Evolutionary conservation across 2,888 invertebrate genomes (phyloP).

Genomic region (Nephrocerus scutellatus): DNA sequence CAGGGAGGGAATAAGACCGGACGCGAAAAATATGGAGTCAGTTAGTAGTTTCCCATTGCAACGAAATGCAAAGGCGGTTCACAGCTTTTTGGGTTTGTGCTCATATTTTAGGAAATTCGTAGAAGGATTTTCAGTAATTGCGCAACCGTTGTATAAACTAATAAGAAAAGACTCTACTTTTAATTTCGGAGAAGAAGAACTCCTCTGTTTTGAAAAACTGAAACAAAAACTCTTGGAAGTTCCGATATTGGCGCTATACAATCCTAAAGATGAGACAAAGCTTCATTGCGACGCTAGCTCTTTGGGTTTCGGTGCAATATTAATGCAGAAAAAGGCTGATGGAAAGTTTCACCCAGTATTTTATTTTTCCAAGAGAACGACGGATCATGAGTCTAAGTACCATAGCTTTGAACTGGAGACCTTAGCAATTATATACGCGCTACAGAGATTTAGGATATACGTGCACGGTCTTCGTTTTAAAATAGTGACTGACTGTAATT

Average conservation of each 20-base stretch:
- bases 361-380: neutral
- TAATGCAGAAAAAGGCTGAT: constrained; percentile 17
- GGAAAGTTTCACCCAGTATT: constrained; percentile 5
- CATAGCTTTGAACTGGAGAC: neutral
- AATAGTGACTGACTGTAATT: neutral
- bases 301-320: constrained; percentile 25
- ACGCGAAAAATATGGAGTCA: too few species aligned
- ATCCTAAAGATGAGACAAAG: constrained; percentile 10
- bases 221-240: neutral
- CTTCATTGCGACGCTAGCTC: constrained; percentile 29
- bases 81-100: neutral
- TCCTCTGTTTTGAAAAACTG: neutral
- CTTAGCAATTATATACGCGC: neutral
- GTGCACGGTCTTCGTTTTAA: neutral
- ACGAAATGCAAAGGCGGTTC: too few species aligned
- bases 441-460: neutral
- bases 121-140: neutral
- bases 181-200: neutral
- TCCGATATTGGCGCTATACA: constrained; percentile 28
- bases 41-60: too few species aligned
- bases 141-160: constrained; percentile 1
- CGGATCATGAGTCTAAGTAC: neutral
- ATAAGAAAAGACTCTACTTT: neutral
- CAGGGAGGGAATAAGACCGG: too few species aligned
- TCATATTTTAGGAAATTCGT: neutral